These are phyloP conservation scores for Dromiciops gliroides DNA, from an alignment of 2,113 vertebrate genomes.

Conservation along the genomic window DNA sequence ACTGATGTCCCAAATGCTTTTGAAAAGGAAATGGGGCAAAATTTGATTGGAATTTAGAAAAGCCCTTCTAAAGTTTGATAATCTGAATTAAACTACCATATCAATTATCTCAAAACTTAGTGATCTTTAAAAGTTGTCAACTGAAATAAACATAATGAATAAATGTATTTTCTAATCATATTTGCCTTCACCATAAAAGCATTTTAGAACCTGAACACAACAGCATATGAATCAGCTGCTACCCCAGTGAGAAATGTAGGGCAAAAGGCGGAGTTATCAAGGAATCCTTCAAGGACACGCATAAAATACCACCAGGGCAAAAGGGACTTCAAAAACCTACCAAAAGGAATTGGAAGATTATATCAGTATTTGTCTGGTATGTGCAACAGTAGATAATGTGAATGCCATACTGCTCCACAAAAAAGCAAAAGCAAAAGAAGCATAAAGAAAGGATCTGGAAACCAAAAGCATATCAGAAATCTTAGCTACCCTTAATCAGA, in stretches of 20 bases:
- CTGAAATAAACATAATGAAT: not conserved
- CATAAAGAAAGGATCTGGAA: not conserved
- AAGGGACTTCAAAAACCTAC: not conserved
- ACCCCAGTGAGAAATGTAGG: not conserved
- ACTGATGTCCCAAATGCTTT: not conserved
- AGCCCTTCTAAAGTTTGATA: not conserved
- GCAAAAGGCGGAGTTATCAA: not conserved
- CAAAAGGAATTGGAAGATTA: not conserved
- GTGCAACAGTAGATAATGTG: not conserved
- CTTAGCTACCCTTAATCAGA: not conserved
- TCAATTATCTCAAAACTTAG: not conserved
- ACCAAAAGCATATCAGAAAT: not conserved
- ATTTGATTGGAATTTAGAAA: not conserved
- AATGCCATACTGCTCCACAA: not conserved
- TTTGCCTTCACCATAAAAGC: not conserved
- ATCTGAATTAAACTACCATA: not conserved
- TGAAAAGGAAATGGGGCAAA: not conserved
- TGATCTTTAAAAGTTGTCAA: not conserved
- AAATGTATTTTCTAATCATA: not conserved
- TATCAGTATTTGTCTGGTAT: not conserved
- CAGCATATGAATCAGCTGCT: not conserved
- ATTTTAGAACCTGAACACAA: not conserved
- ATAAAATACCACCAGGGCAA: not conserved
- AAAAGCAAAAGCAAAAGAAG: not conserved
- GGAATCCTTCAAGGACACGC: not conserved